phyloP scores from a whole-genome alignment of 2,797 vertebrate species.

The Tragelaphus eurycerus region DNA sequence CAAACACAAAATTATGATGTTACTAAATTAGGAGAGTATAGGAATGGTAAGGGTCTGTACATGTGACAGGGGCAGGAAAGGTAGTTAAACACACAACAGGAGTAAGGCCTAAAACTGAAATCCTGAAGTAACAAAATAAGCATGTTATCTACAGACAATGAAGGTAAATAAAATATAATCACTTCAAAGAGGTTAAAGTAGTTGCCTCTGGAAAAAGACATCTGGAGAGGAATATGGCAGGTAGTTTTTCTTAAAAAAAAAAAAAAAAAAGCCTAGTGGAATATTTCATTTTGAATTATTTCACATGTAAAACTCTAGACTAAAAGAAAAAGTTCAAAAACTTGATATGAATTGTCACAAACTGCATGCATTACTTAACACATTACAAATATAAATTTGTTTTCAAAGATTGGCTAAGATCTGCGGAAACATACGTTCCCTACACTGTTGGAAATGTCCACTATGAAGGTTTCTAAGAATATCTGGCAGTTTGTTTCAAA shows the following conservation, averaged over 20 bases:
- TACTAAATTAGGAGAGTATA: background rate
- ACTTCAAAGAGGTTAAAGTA: background rate
- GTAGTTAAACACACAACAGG: background rate
- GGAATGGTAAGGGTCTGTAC: background rate
- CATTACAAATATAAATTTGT: background rate
- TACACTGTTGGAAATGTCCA: background rate
- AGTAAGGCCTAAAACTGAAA: background rate
- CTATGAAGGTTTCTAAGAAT: background rate
- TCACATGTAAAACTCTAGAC: background rate
- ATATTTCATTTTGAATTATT: background rate
- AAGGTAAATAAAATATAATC: background rate
- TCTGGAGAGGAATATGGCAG: background rate
- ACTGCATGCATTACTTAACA: background rate
- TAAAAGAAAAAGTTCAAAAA: background rate
- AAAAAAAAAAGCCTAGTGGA: background rate
- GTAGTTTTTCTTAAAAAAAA: background rate
- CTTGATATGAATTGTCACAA: background rate
- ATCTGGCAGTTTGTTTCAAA: background rate
- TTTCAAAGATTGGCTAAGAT: slow-evolving; percentile 5
- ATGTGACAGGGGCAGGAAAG: background rate
- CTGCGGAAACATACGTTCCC: background rate
- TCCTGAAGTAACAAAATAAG: background rate
- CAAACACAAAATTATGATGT: background rate
- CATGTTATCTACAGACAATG: background rate
- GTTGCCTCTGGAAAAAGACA: background rate